Evolutionary conservation across 1,140 invertebrate species (phyloP), one percentile per base, ranked within the genome.

Genomic region (Odontomachus brunneus): DNA sequence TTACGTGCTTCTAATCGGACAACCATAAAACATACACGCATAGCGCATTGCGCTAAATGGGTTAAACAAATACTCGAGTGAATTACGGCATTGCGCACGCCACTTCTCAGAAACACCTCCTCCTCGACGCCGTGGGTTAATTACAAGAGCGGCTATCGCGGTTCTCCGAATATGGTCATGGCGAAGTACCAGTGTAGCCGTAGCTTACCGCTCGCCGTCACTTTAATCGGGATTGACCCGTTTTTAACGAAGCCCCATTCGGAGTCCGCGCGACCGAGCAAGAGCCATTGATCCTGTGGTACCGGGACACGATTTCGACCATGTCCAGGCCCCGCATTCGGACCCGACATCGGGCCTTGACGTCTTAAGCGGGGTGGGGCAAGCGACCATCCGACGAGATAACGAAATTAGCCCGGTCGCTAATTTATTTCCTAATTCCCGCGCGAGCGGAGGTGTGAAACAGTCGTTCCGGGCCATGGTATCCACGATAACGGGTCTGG

Each of bases 341-440:
- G 51, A 33, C 17, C 63, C 65, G 85, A 88, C 90, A 89, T 82
- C 84, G 86, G 86, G 85, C 86, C 84, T 89, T 91, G 90, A 91
- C 91, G 86, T 92, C 90, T 92, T 90, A 91, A 91, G 89, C 90
- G 90, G 90, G 83, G 65, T 85, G 87, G 87, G 90, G 87, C 89
- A 11, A n/a, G n/a, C 38, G 84, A 87, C 85, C 90, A 90, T 89
- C 86, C 86, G 69, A 81, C 76, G 88, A 94, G 93, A 94, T 93
- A 94, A 93, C 93, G 89, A 94, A 94, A 93, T 93, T 94, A 93
- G 93, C 92, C 91, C 91, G 91, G 90, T 86, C 80, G 91, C 92
- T 93, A 94, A 93, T 94, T 94, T 94, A 94, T 94, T 93, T 92
- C 93, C 93, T 94, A 94, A 94, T 93, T 94, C 92, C 88, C 90